A percentile compares a stretch with the other conserved stretches of the same genome.
Evolutionary conservation across 2,888 invertebrate genomes (phyloP).

Genomic region (Nymphalis urticae): DNA sequence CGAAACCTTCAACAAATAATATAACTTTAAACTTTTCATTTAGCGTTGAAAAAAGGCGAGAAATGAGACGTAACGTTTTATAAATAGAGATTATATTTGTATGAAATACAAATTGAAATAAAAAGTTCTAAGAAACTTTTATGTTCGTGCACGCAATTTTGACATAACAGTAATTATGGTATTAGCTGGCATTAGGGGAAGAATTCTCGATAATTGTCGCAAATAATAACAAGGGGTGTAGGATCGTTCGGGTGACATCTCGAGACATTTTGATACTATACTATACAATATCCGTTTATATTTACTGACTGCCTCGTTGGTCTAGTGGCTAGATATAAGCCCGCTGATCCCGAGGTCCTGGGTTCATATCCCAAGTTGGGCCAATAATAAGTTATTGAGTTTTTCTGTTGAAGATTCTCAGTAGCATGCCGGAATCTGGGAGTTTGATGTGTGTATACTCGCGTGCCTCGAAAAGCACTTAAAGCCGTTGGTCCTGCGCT

Average conservation of each 20-base stretch:
- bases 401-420: too few species aligned
- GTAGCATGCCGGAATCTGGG: too few species aligned
- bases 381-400: too few species aligned
- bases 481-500: too few species aligned
- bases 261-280: background rate
- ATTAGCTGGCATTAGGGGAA: conserved; percentile 44
- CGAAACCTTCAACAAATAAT: conserved; percentile 27
- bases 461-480: too few species aligned
- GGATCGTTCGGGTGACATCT: conserved; percentile 1
- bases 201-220: conserved; percentile 41
- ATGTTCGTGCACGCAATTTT: conserved; percentile 49
- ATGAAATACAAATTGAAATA: conserved; percentile 7
- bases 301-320: too few species aligned
- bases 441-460: too few species aligned
- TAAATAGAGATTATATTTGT: conserved; percentile 33
- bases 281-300: too few species aligned
- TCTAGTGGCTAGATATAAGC: too few species aligned
- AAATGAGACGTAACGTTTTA: background rate
- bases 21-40: conserved; percentile 29
- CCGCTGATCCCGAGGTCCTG: too few species aligned
- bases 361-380: too few species aligned
- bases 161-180: conserved; percentile 53
- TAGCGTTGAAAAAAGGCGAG: background rate
- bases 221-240: conserved; percentile 11
- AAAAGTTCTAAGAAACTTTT: conserved; percentile 25